Percentiles rank a stretch among this genome's conserved stretches.
phyloP scores from a whole-genome alignment of 2,888 invertebrate species.

The Scaptomyza caliginosa region DNA sequence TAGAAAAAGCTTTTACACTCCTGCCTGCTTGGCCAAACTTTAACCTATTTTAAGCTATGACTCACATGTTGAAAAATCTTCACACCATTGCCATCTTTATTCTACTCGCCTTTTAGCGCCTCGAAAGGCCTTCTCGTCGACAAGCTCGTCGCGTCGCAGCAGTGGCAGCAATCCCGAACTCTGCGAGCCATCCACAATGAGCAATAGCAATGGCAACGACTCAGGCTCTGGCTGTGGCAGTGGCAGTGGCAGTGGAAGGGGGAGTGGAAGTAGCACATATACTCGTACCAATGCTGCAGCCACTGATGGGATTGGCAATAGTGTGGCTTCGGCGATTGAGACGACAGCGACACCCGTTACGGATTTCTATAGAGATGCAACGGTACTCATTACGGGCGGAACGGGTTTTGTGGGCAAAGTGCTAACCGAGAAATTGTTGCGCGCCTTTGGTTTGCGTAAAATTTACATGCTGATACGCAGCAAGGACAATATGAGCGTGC shows the following conservation, averaged over 20 bases:
- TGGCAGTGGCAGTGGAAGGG: neutral
- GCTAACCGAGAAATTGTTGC: conserved; percentile 83
- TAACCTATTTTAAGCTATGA: neutral
- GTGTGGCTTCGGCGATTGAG: conserved; percentile 6
- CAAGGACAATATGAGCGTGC: conserved; percentile 82
- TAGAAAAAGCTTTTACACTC: too few relatives aligned
- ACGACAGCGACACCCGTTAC: conserved; percentile 71
- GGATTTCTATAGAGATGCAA: conserved; percentile 83
- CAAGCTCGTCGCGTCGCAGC: conserved; percentile 61
- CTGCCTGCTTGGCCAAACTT: too few relatives aligned
- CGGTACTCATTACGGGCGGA: conserved; percentile 84
- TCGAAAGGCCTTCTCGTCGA: conserved; percentile 69
- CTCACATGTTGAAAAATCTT: conserved; percentile 16
- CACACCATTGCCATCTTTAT: neutral
- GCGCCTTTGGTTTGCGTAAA: conserved; percentile 81
- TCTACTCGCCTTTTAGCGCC: conserved; percentile 9
- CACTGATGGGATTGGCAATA: conserved; percentile 15
- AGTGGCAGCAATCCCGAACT: conserved; percentile 40
- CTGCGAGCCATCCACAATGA: conserved; percentile 43
- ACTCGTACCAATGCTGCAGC: conserved; percentile 7
- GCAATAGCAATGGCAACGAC: conserved; percentile 13
- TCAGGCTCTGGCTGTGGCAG: neutral
- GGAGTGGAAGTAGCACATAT: neutral
- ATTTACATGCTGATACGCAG: conserved; percentile 84
- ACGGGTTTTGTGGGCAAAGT: conserved; percentile 84